phyloP scores from a whole-genome alignment of 2,797 vertebrate species.

The Peromyscus attwateri region DNA sequence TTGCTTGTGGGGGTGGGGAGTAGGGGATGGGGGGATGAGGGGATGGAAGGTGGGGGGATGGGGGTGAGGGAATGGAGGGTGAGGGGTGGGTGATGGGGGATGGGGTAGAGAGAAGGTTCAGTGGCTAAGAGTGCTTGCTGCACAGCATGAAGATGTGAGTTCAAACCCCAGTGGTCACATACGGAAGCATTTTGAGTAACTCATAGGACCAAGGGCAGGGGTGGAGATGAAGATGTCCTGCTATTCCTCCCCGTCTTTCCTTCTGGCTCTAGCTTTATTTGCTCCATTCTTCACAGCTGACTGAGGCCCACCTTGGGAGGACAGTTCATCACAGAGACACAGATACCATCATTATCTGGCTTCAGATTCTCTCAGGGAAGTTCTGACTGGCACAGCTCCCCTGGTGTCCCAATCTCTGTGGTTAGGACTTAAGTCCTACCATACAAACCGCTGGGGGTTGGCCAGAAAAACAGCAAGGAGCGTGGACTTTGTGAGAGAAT shows the following conservation, averaged over 20 bases:
- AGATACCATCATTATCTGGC: background rate
- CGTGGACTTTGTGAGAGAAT: rapidly evolving
- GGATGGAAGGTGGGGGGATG: too few relatives aligned
- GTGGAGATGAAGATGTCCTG: rapidly evolving
- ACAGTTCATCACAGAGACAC: background rate
- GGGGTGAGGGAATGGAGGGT: too few relatives aligned
- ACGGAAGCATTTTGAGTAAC: background rate
- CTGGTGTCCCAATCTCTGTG: background rate
- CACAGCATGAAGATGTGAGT: too few relatives aligned
- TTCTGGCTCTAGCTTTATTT: background rate
- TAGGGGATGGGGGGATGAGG: too few relatives aligned
- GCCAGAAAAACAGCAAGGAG: too few relatives aligned
- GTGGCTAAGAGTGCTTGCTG: background rate
- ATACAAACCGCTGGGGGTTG: background rate
- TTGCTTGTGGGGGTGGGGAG: background rate
- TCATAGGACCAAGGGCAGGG: background rate
- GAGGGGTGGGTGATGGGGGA: too few relatives aligned
- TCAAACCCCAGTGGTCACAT: background rate
- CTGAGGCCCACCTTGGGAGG: background rate
- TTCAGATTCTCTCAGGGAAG: background rate
- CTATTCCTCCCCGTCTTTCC: background rate
- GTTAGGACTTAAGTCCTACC: background rate
- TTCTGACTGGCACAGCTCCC: background rate
- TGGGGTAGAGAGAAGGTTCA: background rate
- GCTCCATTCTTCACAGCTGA: background rate